Conservation (phyloP, 2,888 invertebrate species). For the Drosophila demipolita region DNA sequence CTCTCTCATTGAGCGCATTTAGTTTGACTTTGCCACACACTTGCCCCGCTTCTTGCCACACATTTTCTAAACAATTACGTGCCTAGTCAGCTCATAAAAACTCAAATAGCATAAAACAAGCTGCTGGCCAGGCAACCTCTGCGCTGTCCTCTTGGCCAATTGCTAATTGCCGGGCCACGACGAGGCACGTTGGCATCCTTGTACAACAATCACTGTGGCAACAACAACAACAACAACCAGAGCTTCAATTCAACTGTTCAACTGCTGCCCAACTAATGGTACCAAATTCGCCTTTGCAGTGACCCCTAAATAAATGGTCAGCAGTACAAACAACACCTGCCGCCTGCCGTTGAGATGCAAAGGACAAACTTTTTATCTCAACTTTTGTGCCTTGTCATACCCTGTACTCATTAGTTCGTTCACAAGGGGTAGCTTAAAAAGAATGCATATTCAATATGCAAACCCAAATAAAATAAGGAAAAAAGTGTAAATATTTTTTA, state of each 20-base stretch:
- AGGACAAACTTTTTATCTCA: conserved; percentile 64
- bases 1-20: conserved; percentile 18
- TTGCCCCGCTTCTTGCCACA: conserved; percentile 13
- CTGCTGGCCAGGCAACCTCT: neutral
- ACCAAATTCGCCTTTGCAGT: conserved; percentile 59
- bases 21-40: conserved; percentile 2
- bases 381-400: conserved; percentile 38
- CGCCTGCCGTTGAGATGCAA: conserved; percentile 33
- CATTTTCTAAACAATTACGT: conserved; percentile 67
- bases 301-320: conserved; percentile 66
- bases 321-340: conserved; percentile 57
- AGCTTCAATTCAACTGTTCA: conserved; percentile 15
- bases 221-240: neutral
- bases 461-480: neutral
- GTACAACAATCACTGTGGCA: conserved; percentile 1
- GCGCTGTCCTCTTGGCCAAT: conserved; percentile 32
- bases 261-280: conserved; percentile 50
- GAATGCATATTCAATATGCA: neutral
- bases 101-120: conserved; percentile 53
- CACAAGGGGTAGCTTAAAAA: neutral
- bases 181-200: conserved; percentile 23
- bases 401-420: neutral
- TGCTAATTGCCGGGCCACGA: conserved; percentile 55
- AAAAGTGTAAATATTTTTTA: neutral
- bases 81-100: conserved; percentile 60